Evolutionary conservation across 1,140 invertebrate genomes (phyloP).

Genomic region (Musca domestica): DNA sequence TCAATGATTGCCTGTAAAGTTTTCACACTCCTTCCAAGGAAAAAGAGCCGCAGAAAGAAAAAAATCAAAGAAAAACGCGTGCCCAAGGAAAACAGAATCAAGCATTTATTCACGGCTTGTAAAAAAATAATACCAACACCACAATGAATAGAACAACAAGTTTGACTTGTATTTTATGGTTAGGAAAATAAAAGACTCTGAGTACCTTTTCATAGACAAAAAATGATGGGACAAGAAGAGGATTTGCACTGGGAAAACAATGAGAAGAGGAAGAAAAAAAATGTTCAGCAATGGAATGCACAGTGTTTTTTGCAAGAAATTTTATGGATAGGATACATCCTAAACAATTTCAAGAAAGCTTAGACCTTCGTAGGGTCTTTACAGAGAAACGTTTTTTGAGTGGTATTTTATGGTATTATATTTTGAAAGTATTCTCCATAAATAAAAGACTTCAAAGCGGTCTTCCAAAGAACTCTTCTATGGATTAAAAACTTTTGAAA

Average conservation of each 20-base stretch:
- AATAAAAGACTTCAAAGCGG: too few relatives aligned
- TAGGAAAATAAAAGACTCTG: background rate
- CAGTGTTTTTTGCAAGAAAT: too few relatives aligned
- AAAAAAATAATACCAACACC: slow-evolving; percentile 32
- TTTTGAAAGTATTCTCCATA: too few relatives aligned
- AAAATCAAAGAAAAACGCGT: slow-evolving; percentile 33
- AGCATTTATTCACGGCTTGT: slow-evolving; percentile 50
- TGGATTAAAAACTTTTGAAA: too few relatives aligned
- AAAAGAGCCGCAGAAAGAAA: slow-evolving; percentile 7
- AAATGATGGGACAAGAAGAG: background rate
- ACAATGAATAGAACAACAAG: slow-evolving; percentile 23
- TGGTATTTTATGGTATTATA: too few relatives aligned
- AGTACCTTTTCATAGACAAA: background rate
- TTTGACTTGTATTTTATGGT: slow-evolving; percentile 11
- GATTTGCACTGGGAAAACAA: too few relatives aligned
- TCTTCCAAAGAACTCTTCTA: too few relatives aligned
- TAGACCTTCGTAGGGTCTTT: too few relatives aligned
- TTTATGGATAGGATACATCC: too few relatives aligned
- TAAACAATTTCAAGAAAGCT: too few relatives aligned
- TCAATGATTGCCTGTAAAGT: slow-evolving; percentile 26
- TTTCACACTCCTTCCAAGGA: slow-evolving; percentile 28
- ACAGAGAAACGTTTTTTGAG: too few relatives aligned
- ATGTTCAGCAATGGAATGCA: background rate
- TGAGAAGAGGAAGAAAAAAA: too few relatives aligned
- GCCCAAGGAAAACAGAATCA: slow-evolving; percentile 16